Base-by-base conservation (phyloP, 1,140 invertebrate species). In the Limonius californicus region DNA sequence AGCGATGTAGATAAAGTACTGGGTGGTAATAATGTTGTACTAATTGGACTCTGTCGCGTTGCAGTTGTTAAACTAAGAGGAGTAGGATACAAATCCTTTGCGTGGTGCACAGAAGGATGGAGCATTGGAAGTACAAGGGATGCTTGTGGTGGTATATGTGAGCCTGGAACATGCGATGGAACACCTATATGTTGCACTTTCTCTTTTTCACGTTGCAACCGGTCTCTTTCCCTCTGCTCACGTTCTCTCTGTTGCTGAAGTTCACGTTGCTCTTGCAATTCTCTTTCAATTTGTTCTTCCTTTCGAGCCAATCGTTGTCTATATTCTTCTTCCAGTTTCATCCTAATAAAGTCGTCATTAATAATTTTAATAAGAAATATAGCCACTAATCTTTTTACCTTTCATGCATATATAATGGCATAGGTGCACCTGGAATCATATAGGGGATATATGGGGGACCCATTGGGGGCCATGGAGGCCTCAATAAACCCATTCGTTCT, bases 401-500 rank as follows among this genome's bases (percentile, higher is more conserved):
- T 74, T 82, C 85, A 71, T 83, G 85, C 81, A 83, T 83, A 68
- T 81, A 85, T 74, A 81, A 80, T 47, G 83, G 79, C 59, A 82
- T 78, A 12, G 73, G 68, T 35, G 74, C 78, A 61, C 77, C 81
- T 63, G 72, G 83, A 68, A 75, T 75, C 79, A 81, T 78, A 61
- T 82, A 81, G 9, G 80, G 78, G 30, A 76, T 57, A 67, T 76
- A 75, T 62, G 83, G 82, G 62, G 83, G 82, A 45, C 77, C 75
- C 27, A 80, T 78, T 62, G 83, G 77, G 20, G 79, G 77, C 70
- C 82, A 85, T 68, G 80, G 81, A 57, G 85, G 81, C 32, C 88
- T 83, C 67, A 90, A 78, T 76, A 91, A 79, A 55, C 85, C 82
- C 76, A 87, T 87, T 63, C 88, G 81, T 75, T 91, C 89, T 74